Base-by-base conservation (phyloP, 2,113 vertebrate genomes). In the Melanerpes formicivorus region DNA sequence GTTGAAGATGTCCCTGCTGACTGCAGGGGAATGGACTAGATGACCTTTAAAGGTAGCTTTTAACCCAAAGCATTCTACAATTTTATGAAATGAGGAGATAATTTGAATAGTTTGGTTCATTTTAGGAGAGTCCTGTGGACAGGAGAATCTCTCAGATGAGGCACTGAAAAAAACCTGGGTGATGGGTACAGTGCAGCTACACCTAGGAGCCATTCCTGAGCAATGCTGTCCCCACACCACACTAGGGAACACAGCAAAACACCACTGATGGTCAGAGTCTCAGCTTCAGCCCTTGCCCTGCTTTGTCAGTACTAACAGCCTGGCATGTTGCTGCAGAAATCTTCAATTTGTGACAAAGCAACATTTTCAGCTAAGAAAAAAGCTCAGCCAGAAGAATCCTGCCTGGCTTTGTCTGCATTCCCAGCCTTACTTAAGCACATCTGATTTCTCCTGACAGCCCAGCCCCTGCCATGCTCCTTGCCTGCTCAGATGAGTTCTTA, bases 401-500 rank as follows among this genome's bases (percentile, higher is more conserved):
- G 13, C 4, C 1, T 60, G 56, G 19, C 23, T 88, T 78, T 93
- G 84, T 37, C 26, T n/a, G 18, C 1, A 1, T 29, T 80, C 70
- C 73, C 80, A 78, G 44, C 25, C 72, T 62, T 15, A 5, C 40
- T 74, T 78, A 54, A 90, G 65, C 63, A 77, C 64, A 66, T 46
- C 11, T 80, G 67, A 67, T 26, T 85, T 77, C 60, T 87, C 78
- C 44, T 72, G 70, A 66, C 67, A 92, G 34, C 71, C 34, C 87
- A 92, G 27, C 48, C 73, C 63, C 62, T 46, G 81, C 69, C 44
- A 0, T 3, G 42, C 34, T 79, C 66, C 80, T 42, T 84, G 73
- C n/a, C 74, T 59, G 44, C 27, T 59, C 3, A 0, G 32, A 77
- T 55, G 44, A 77, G 18, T 58, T 93, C 30, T 54, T 69, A 3